Base-by-base conservation (phyloP, 92 coral and sea anemone species). In the Heliopora coerulea region DNA sequence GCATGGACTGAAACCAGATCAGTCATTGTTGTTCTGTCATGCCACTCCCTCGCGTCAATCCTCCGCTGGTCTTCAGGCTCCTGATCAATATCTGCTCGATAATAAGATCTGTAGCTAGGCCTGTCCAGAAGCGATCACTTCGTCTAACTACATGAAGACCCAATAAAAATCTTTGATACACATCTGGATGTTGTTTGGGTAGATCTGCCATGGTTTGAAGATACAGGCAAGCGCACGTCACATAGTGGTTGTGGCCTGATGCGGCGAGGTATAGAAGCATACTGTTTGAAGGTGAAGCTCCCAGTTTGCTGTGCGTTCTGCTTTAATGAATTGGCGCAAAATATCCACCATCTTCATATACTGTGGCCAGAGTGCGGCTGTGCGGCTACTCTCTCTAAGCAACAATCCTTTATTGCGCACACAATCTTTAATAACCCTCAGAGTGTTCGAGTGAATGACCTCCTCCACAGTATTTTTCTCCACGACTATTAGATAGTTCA, bases 81-180 rank as follows among this genome's bases (percentile, higher is more conserved):
- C 86, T 62, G 86, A 81, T 81, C 1, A 82, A 40, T 21, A 74
- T 77, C 49, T 62, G 85, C 28, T 81, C 80, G 8, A 82, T 78
- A 0, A 72, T 35, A 3, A 83, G 79, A 17, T 83, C 87, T 17
- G 72, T 78, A 8, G 80, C 78, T 3, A 83, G 62, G 26, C 83
- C 87, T n/a, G 83, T 80, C 87, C 83, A 83, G 17, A 31, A 44
- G 3, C 83, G 76, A 37, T 83, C 80, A 54, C 87, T 83, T 18
- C 87, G 62, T 8, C 87, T 67, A 15, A 54, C 84, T 27, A 78
- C 75, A 21, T 79, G 87, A 37, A 68, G 31, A 0, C 81, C 83
- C 15, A 34, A 18, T 54, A 32, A 18, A 24, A 75, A 82, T 11
- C 31, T 30, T 17, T 73, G 42, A 39, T 65, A 67, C 3, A 82